These are phyloP conservation scores for chimpanzee (Pan troglodytes) DNA, from an alignment of 2,113 vertebrate genomes.

Conservation along the genomic window NHGRI_mPanTro3-v2.1_pri NC_072409.2:27274001-27274500, in stretches of 20 bases:
- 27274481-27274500: background rate
- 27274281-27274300: background rate
- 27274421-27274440: background rate
- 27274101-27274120: background rate
- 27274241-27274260: background rate
- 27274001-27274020: background rate
- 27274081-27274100: too few relatives aligned
- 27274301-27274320: background rate
- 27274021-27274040: background rate
- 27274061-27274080: background rate
- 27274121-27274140: background rate
- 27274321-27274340: background rate
- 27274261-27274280: background rate
- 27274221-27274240: background rate
- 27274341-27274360: background rate
- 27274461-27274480: background rate
- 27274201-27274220: background rate
- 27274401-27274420: background rate
- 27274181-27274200: conserved; percentile 6
- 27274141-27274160: background rate
- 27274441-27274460: background rate
- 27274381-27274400: background rate
- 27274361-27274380: background rate
- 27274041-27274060: background rate
- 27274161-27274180: background rate